These are phyloP conservation scores for Drosophila kambysellisi DNA, from an alignment of 2,888 invertebrate genomes.

Conservation along the genomic window DNA sequence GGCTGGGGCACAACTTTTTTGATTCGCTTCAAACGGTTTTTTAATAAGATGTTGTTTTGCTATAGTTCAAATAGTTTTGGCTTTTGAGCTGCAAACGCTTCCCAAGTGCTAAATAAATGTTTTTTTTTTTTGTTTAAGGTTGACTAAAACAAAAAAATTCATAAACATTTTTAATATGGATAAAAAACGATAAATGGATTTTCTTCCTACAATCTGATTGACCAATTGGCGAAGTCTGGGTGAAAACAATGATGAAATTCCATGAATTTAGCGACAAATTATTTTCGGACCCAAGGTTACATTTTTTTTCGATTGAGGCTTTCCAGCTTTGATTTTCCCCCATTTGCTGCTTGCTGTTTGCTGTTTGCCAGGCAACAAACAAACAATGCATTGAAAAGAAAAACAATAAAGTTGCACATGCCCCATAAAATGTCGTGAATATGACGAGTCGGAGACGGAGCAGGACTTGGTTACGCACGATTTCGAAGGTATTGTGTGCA, in stretches of 20 bases:
- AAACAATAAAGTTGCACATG: slow-evolving; percentile 78
- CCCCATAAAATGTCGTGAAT: slow-evolving; percentile 70
- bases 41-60: neutral
- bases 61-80: neutral
- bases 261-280: neutral
- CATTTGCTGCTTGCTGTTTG: neutral
- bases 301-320: neutral
- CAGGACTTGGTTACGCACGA: slow-evolving; percentile 32
- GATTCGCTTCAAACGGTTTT: neutral
- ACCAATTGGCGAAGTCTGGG: neutral
- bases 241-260: neutral
- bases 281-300: neutral
- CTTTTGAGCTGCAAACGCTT: no score
- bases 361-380: slow-evolving; percentile 10
- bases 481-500: slow-evolving; percentile 38
- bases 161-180: neutral
- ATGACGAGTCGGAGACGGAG: slow-evolving; percentile 52
- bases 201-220: neutral
- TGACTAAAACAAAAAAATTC: neutral
- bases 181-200: neutral
- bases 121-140: no score
- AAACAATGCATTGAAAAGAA: slow-evolving; percentile 71
- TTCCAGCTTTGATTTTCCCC: neutral
- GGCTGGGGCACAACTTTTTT: neutral
- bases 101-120: neutral